Evolutionary conservation across 2,888 invertebrate genomes (phyloP).

Genomic region (Ametastegia equiseti): DNA sequence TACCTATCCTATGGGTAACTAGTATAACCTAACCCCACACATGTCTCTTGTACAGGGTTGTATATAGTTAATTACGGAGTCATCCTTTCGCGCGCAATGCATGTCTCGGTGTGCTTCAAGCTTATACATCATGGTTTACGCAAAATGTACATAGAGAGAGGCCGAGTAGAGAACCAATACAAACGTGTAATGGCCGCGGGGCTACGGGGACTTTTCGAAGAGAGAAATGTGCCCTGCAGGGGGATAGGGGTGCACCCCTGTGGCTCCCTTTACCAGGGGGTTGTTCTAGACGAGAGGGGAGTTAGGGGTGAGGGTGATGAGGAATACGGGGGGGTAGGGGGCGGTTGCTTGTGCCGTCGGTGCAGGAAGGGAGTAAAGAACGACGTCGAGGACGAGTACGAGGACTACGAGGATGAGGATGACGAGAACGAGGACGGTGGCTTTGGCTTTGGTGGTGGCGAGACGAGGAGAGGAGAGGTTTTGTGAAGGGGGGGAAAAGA

Average conservation of each 20-base stretch:
- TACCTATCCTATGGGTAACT: too few species aligned
- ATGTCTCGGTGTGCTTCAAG: too few species aligned
- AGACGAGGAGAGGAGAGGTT: conserved; percentile 63
- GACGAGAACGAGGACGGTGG: conserved; percentile 59
- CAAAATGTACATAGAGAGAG: conserved; percentile 8
- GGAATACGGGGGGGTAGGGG: conserved; percentile 62
- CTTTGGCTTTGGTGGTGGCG: conserved; percentile 45
- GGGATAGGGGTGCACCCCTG: conserved; percentile 68
- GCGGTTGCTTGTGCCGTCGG: conserved; percentile 60
- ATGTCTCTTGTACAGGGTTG: too few species aligned
- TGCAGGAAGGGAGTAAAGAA: conserved; percentile 65
- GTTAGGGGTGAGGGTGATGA: conserved; percentile 42
- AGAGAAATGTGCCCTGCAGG: conserved; percentile 60
- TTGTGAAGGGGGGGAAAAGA: conserved; percentile 50
- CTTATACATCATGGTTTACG: too few species aligned
- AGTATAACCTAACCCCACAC: too few species aligned
- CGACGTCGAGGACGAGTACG: conserved; percentile 52
- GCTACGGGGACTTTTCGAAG: background rate
- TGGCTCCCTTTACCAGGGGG: conserved; percentile 6
- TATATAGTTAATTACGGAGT: too few species aligned
- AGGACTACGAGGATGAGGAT: conserved; percentile 65
- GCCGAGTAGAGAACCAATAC: too few species aligned
- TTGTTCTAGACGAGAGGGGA: conserved; percentile 22
- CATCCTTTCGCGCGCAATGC: too few species aligned
- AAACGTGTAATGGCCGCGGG: conserved; percentile 52